These are phyloP conservation scores for Trididemnum miniatum DNA, from an alignment of 23 tunicate genomes.

Conservation along the genomic window DNA sequence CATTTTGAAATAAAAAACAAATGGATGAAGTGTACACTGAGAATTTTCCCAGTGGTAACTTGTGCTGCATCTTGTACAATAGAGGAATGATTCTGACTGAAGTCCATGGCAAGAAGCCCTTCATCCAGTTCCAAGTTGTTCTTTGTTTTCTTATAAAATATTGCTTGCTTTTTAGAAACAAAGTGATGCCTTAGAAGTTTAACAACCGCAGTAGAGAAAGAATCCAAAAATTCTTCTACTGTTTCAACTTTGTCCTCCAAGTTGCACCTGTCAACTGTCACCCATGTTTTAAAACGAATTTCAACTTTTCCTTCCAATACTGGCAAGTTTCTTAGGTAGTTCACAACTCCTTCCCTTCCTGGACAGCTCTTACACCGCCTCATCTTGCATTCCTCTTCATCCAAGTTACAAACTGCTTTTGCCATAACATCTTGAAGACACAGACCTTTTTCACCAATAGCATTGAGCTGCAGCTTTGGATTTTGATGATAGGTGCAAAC, in stretches of 20 bases:
- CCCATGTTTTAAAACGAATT: slow-evolving; percentile 5
- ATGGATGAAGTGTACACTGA: slow-evolving; percentile 10
- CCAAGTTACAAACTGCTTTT: slow-evolving; percentile 2
- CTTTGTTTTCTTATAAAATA: neutral
- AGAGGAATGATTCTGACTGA: neutral
- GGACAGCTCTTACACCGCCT: neutral
- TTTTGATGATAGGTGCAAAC: slow-evolving; percentile 20
- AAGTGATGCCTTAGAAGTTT: neutral
- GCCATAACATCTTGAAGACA: neutral
- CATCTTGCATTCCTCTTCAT: neutral
- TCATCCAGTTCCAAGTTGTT: neutral
- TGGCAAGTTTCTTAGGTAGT: neutral
- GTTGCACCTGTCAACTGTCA: neutral
- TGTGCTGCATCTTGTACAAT: neutral
- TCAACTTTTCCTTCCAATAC: slow-evolving; percentile 1
- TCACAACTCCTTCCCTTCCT: neutral
- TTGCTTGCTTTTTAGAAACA: slow-evolving; percentile 1
- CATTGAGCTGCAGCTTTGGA: slow-evolving; percentile 10
- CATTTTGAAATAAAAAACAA: neutral
- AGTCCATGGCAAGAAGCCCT: neutral
- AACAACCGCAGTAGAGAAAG: neutral
- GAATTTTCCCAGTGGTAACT: slow-evolving; percentile 6
- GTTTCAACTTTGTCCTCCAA: neutral
- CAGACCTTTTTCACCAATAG: neutral
- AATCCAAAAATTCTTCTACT: neutral